A percentile compares a stretch with the other conserved stretches of the same genome.
Evolutionary conservation across 2,888 invertebrate species (phyloP).

Genomic region (Aphidius colemani): DNA sequence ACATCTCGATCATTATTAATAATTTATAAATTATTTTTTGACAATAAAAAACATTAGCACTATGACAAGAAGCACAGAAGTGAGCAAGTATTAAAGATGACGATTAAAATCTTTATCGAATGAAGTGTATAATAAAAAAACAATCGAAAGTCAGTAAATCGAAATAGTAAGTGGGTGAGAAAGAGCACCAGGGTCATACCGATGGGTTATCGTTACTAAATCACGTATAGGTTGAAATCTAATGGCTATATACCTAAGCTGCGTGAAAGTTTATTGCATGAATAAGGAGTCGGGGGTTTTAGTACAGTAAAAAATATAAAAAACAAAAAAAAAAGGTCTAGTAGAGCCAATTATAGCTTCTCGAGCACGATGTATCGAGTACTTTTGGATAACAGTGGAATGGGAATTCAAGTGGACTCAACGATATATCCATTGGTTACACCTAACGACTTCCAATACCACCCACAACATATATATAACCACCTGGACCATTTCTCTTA

Average conservation of each 20-base stretch:
- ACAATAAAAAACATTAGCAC: too few species aligned
- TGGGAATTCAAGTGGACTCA: constrained; percentile 10
- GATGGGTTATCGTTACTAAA: constrained; percentile 50
- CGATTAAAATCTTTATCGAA: neutral
- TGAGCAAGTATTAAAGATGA: too few species aligned
- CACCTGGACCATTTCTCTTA: constrained; percentile 24
- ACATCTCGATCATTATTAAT: constrained; percentile 51
- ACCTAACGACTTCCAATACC: constrained; percentile 12
- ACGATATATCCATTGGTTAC: constrained; percentile 6
- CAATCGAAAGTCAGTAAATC: constrained; percentile 29
- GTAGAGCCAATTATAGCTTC: constrained; percentile 49
- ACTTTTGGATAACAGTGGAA: constrained; percentile 35
- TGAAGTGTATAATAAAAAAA: constrained; percentile 12
- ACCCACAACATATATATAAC: constrained; percentile 15
- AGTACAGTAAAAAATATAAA: too few species aligned
- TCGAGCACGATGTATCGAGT: constrained; percentile 47
- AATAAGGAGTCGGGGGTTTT: constrained; percentile 17
- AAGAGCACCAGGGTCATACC: constrained; percentile 37
- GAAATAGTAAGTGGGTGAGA: constrained; percentile 48
- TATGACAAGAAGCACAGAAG: too few species aligned
- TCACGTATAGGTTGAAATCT: constrained; percentile 41
- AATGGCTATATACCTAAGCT: constrained; percentile 44
- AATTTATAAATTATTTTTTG: neutral
- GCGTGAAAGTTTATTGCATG: constrained; percentile 48
- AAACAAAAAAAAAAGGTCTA: neutral